Evolutionary conservation across 2,797 vertebrate genomes (phyloP).

Genomic region (Tarsius wallacei): DNA sequence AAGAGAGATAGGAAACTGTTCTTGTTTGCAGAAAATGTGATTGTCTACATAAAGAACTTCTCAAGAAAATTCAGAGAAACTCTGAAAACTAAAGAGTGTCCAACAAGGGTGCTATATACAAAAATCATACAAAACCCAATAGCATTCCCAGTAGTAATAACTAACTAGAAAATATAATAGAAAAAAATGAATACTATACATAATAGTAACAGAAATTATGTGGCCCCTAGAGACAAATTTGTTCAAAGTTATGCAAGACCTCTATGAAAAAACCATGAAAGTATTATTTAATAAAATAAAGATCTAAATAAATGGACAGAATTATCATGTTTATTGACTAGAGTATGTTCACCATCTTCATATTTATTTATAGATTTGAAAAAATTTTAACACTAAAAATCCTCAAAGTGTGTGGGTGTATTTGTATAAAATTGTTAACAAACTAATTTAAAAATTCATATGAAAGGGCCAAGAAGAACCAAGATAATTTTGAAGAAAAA

Average conservation of each 20-base stretch:
- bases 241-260: neutral
- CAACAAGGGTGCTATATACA: neutral
- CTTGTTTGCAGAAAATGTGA: slow-evolving; percentile 31
- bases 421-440: neutral
- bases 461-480: neutral
- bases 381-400: slow-evolving; percentile 48
- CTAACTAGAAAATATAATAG: slow-evolving; percentile 15
- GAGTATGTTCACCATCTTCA: neutral
- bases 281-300: neutral
- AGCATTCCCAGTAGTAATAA: slow-evolving; percentile 30
- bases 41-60: neutral
- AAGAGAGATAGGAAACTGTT: slow-evolving; percentile 16
- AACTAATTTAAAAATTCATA: slow-evolving; percentile 56
- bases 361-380: neutral
- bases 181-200: neutral
- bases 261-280: slow-evolving; percentile 22
- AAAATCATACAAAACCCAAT: slow-evolving; percentile 13
- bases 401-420: neutral
- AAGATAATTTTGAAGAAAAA: slow-evolving; percentile 19
- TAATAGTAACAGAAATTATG: slow-evolving; percentile 12
- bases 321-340: neutral
- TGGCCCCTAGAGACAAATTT: slow-evolving; percentile 17
- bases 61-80: slow-evolving; percentile 57
- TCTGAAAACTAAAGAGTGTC: slow-evolving; percentile 10
- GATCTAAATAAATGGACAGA: neutral